A percentile compares a stretch with the other conserved stretches of the same genome.
Conservation (phyloP, 2,888 invertebrate genomes). For the Chydorus sphaericus region DNA sequence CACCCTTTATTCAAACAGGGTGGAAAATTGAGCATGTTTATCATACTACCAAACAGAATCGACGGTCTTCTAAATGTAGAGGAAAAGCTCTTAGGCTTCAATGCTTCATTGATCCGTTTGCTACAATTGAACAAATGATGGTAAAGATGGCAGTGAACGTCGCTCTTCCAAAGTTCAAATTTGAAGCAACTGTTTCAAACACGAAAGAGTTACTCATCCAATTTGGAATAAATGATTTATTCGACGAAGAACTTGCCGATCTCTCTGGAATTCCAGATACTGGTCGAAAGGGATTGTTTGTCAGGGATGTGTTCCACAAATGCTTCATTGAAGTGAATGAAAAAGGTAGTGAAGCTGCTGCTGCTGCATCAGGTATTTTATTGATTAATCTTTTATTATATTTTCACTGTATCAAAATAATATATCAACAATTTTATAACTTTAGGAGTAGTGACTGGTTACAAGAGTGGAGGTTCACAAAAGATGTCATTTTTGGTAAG, state of each 20-base stretch:
- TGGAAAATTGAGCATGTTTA: constrained; percentile 51
- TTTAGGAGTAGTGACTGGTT: too few species aligned
- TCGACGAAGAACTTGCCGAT: constrained; percentile 40
- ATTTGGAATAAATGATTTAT: constrained; percentile 56
- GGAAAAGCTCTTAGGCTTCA: constrained; percentile 41
- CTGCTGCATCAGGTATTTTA: constrained; percentile 76
- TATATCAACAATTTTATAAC: too few species aligned
- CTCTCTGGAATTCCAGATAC: constrained; percentile 50
- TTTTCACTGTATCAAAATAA: too few species aligned
- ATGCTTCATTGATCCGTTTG: constrained; percentile 35
- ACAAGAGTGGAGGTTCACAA: too few species aligned
- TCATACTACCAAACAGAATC: constrained; percentile 52
- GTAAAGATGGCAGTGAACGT: constrained; percentile 50
- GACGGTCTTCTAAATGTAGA: constrained; percentile 46
- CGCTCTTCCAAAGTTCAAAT: constrained; percentile 61
- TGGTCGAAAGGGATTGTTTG: constrained; percentile 35
- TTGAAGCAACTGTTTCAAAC: constrained; percentile 55
- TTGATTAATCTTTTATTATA: too few species aligned
- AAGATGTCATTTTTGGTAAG: too few species aligned
- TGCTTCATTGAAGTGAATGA: constrained; percentile 75
- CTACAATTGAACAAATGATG: constrained; percentile 29
- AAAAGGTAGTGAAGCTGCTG: constrained; percentile 71
- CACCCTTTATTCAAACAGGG: constrained; percentile 32
- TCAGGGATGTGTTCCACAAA: constrained; percentile 63
- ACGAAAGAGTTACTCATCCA: constrained; percentile 36